phyloP scores from a whole-genome alignment of 2,797 vertebrate species.

The Muscicapa striata region DNA sequence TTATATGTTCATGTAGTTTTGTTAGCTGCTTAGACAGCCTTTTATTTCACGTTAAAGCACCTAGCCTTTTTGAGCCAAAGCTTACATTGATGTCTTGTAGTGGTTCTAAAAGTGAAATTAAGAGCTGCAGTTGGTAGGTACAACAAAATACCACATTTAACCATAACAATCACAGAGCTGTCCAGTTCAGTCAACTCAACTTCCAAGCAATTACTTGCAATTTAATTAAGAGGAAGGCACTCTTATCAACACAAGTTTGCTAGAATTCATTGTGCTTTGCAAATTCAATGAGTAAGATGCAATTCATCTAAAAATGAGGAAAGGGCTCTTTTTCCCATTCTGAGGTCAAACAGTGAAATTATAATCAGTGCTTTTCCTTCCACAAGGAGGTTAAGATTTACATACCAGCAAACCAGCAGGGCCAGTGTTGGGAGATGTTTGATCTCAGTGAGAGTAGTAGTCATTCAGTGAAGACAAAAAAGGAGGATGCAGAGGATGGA shows the following conservation, averaged over 20 bases:
- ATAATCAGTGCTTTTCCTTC: constrained; percentile 67
- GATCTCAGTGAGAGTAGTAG: constrained; percentile 77
- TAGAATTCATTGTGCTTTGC: constrained; percentile 51
- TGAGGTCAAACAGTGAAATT: constrained; percentile 51
- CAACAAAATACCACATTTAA: constrained; percentile 6
- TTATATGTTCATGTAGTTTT: neutral
- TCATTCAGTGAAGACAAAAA: constrained; percentile 81
- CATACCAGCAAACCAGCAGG: constrained; percentile 79
- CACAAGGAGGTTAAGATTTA: constrained; percentile 77
- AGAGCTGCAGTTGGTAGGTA: neutral
- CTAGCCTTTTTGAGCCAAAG: neutral
- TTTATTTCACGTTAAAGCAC: constrained; percentile 10
- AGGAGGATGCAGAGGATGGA: constrained; percentile 80
- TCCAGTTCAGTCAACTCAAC: constrained; percentile 7
- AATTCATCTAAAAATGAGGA: constrained; percentile 41
- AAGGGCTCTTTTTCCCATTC: constrained; percentile 33
- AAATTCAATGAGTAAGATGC: neutral
- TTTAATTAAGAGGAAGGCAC: constrained; percentile 29
- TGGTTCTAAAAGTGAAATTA: constrained; percentile 31
- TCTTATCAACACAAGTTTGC: constrained; percentile 32
- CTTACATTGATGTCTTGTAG: neutral
- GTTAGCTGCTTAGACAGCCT: neutral
- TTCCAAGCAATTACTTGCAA: constrained; percentile 43
- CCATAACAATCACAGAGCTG: neutral
- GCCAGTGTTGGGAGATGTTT: constrained; percentile 77